These are phyloP conservation scores for Coptotermes formosanus DNA, from an alignment of 1,140 invertebrate species.

Conservation along the genomic window DNA sequence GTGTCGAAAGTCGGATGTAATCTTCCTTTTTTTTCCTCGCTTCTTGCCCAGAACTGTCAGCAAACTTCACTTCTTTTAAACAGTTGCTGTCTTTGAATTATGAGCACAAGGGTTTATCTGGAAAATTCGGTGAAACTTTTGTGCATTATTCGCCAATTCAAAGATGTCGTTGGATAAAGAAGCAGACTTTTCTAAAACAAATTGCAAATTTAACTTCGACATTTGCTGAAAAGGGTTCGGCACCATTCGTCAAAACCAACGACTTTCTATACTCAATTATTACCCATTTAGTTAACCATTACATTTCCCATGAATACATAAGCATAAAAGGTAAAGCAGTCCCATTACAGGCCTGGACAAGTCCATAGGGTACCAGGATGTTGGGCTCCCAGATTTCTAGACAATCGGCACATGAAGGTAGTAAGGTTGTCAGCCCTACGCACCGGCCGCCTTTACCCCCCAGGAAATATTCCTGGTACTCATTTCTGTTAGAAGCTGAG, in stretches of 20 bases:
- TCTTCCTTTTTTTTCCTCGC: neutral
- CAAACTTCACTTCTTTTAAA: neutral
- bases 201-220: neutral
- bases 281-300: neutral
- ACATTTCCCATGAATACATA: too few species aligned
- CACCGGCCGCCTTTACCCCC: too few species aligned
- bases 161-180: neutral
- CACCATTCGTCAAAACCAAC: neutral
- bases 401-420: too few species aligned
- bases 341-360: too few species aligned
- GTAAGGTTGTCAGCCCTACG: too few species aligned
- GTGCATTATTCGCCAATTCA: neutral
- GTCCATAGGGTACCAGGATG: too few species aligned
- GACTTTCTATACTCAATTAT: neutral
- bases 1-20: neutral
- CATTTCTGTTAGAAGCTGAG: too few species aligned
- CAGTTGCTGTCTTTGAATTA: neutral
- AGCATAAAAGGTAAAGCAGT: too few species aligned
- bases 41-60: neutral
- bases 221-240: neutral
- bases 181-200: neutral
- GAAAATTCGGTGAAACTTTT: neutral
- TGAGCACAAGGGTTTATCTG: neutral
- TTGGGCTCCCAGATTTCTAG: too few species aligned
- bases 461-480: too few species aligned